A percentile compares a stretch with the other conserved stretches of the same genome.
Conservation (phyloP, 1,140 invertebrate species). For the Tetramorium parvispinum region DNA sequence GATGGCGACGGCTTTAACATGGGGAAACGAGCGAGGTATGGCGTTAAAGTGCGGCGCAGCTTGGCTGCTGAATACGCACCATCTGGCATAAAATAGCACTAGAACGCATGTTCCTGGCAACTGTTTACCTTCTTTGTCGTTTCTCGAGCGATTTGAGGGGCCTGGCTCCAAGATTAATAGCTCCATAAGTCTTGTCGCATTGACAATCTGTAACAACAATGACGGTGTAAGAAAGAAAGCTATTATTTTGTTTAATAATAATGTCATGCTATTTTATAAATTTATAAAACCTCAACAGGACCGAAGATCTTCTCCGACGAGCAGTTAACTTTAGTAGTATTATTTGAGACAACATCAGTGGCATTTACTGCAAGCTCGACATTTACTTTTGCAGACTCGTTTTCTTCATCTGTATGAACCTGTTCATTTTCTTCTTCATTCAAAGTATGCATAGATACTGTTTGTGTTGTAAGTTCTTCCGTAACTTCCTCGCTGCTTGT, state of each 20-base stretch:
- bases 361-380: slow-evolving; percentile 10
- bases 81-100: slow-evolving; percentile 95
- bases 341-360: slow-evolving; percentile 50
- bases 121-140: slow-evolving; percentile 80
- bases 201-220: slow-evolving; percentile 84
- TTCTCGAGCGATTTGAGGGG: slow-evolving; percentile 83
- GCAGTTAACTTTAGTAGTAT: slow-evolving; percentile 80
- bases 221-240: neutral
- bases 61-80: slow-evolving; percentile 95
- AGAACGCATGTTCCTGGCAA: slow-evolving; percentile 90
- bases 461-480: neutral
- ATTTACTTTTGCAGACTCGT: neutral
- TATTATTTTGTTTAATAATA: neutral
- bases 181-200: slow-evolving; percentile 86
- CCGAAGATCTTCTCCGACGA: slow-evolving; percentile 78
- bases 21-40: slow-evolving; percentile 93
- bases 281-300: slow-evolving; percentile 79
- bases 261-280: neutral
- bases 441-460: neutral
- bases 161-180: slow-evolving; percentile 86
- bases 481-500: neutral
- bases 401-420: neutral
- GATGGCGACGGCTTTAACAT: slow-evolving; percentile 94
- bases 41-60: slow-evolving; percentile 97
- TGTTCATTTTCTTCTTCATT: neutral